Evolutionary conservation across 1,140 invertebrate species (phyloP).

Genomic region (Brachionus koreanus): DNA sequence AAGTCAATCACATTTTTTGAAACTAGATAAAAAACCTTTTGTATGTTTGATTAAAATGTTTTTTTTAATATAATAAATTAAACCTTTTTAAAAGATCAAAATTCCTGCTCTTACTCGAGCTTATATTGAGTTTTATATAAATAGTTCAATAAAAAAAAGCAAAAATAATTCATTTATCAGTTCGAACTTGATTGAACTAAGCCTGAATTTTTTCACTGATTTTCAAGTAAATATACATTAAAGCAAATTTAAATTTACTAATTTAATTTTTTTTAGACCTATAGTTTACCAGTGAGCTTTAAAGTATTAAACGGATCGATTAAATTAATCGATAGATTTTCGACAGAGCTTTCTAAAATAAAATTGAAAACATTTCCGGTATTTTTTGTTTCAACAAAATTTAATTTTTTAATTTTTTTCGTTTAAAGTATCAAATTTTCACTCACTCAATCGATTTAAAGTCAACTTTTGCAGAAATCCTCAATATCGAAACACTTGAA

Average conservation of each 20-base stretch:
- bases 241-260: background rate
- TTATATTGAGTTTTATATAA: background rate
- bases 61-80: background rate
- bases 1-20: background rate
- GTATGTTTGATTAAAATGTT: background rate
- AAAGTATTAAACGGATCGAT: conserved; percentile 15
- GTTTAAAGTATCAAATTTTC: background rate
- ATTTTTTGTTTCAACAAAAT: background rate
- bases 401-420: background rate
- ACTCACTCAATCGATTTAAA: background rate
- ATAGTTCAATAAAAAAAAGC: background rate
- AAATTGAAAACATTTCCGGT: conserved; percentile 24
- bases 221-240: background rate
- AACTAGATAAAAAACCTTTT: background rate
- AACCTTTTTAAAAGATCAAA: background rate
- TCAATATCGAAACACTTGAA: background rate
- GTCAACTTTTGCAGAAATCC: background rate
- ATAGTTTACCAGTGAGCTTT: background rate
- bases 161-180: background rate
- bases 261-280: background rate
- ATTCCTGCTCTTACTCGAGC: background rate
- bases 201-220: background rate
- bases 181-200: background rate
- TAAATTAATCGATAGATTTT: background rate
- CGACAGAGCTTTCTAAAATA: background rate